Evolutionary conservation across 1,140 invertebrate genomes (phyloP), one percentile per base, ranked within the genome.

Genomic region (Heliconius eleuchia): DNA sequence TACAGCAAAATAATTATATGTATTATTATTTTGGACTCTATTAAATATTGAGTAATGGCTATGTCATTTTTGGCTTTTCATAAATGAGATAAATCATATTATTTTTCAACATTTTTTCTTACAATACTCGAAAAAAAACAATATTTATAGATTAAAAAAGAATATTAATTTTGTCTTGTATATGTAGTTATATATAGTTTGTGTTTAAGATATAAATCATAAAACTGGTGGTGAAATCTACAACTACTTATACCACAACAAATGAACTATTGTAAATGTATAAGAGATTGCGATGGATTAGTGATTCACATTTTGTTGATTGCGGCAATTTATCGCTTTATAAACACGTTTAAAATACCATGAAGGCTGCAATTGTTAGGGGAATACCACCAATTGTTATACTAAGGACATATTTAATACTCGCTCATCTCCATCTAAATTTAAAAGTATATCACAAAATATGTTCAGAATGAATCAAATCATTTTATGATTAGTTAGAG

Each of bases 351-450:
- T 90, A 92, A 88, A 87, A 88, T 78, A 89, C 85, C 91, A 93
- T 94, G 92, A 94, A 94, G 91, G 92, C 87, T 94, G 80, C 84
- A 88, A 87, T 91, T 89, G 87, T 91, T 88, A 81, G 90, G 92
- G 92, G 86, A 94, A 94, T 92, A 93, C 92, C 91, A 89, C 84
- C 85, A 88, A 90, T 92, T 87, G 85, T 80, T 81, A 82, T 78
- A 85, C 78, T 89, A 91, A 94, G 90, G 91, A 89, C 89, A 89
- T 88, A 92, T 93, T 93, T 93, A 93, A 93, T 92, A 85, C 86
- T 39, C 79, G 80, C 85, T 86, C 89, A 90, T 89, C 86, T 87
- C 82, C 81, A 84, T 81, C 79, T 87, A 83, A 83, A 83, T 87
- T 86, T 88, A 85, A 83, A 85, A 81, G 76, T 81, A 80, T 80